Conservation (phyloP, 2,888 invertebrate species). For the Himalopsyche tibetana region DNA sequence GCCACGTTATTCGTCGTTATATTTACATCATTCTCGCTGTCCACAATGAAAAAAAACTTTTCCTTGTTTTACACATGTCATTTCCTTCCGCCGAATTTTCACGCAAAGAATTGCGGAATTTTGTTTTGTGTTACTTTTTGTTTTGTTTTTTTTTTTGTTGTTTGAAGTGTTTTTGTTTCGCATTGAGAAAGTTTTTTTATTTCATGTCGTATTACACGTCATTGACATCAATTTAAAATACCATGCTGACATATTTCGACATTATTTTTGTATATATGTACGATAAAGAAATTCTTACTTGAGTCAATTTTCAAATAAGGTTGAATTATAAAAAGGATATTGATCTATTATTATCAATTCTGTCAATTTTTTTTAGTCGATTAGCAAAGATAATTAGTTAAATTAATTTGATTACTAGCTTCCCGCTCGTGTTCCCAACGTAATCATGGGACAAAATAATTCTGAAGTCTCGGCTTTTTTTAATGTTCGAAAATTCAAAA, state of each 20-base stretch:
- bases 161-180: conserved; percentile 39
- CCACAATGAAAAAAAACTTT: conserved; percentile 51
- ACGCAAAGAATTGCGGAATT: conserved; percentile 48
- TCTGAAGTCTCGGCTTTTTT: too few species aligned
- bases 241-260: not conserved
- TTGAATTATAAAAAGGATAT: too few species aligned
- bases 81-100: conserved; percentile 47
- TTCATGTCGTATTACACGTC: conserved; percentile 22
- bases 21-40: conserved; percentile 34
- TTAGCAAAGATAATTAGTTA: too few species aligned
- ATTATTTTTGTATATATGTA: not conserved
- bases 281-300: too few species aligned
- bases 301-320: too few species aligned
- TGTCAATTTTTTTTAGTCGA: too few species aligned
- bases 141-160: conserved; percentile 17
- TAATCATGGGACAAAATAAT: too few species aligned
- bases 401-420: too few species aligned
- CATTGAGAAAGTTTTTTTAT: not conserved
- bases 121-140: conserved; percentile 27
- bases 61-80: conserved; percentile 55
- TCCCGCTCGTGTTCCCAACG: too few species aligned
- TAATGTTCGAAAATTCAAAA: too few species aligned
- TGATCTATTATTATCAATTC: too few species aligned
- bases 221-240: conserved; percentile 16
- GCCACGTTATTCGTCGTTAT: conserved; percentile 24